A percentile compares a stretch with the other conserved stretches of the same genome.
These are phyloP conservation scores for Tipula unca DNA, from an alignment of 2,888 invertebrate species.

Conservation along the genomic window DNA sequence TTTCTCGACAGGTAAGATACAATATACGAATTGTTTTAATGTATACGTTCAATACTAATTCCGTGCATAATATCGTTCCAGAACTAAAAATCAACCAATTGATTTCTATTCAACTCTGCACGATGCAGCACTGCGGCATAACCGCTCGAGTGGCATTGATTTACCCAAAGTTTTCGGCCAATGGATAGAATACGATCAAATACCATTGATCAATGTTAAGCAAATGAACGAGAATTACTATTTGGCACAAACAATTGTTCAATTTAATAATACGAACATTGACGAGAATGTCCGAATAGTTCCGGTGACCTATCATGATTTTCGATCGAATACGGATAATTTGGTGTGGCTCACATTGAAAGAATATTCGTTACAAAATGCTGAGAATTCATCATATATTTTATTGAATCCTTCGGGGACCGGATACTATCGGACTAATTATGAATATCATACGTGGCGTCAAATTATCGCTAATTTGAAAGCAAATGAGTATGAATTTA, in stretches of 20 bases:
- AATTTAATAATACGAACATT: not conserved
- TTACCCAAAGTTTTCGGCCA: not conserved
- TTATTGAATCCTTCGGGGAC: slow-evolving; percentile 20
- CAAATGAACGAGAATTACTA: not conserved
- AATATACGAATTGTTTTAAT: not conserved
- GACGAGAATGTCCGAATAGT: not conserved
- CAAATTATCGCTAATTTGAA: slow-evolving; percentile 19
- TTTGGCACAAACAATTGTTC: not conserved
- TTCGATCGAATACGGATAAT: slow-evolving; percentile 16
- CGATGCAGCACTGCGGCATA: not conserved
- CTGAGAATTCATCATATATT: slow-evolving; percentile 1
- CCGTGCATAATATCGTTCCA: not conserved
- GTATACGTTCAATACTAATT: not conserved
- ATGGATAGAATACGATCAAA: slow-evolving; percentile 21
- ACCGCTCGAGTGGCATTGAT: not conserved
- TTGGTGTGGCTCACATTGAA: not conserved
- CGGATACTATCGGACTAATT: slow-evolving; percentile 22
- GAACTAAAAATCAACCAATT: not conserved
- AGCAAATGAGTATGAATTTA: slow-evolving; percentile 19
- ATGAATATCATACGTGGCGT: slow-evolving; percentile 21
- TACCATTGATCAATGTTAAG: slow-evolving; percentile 21
- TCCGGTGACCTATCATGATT: not conserved
- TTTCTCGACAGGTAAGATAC: slow-evolving; percentile 21
- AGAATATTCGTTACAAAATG: not conserved
- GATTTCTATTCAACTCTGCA: not conserved